Evolutionary conservation across 1,140 invertebrate genomes (phyloP).

Genomic region (Luehdorfia chinensis): DNA sequence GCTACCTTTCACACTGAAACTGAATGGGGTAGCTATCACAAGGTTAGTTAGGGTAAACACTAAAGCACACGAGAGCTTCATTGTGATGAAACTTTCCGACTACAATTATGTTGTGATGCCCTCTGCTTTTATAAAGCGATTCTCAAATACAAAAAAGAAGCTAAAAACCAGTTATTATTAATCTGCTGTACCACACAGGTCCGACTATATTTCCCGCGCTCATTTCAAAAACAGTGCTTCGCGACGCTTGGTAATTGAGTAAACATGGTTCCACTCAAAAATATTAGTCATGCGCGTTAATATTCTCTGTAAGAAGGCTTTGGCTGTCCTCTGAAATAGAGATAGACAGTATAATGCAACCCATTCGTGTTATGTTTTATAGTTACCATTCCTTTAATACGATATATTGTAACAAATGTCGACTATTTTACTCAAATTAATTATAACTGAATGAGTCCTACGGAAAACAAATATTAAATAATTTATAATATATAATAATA

Average conservation of each 20-base stretch:
- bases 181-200: slow-evolving; percentile 49
- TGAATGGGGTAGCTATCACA: slow-evolving; percentile 48
- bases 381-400: no score
- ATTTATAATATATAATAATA: no score
- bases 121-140: slow-evolving; percentile 68
- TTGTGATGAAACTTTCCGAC: slow-evolving; percentile 55
- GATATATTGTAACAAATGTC: no score
- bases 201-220: slow-evolving; percentile 43
- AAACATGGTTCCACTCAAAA: slow-evolving; percentile 28
- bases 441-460: no score
- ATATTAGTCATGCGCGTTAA: slow-evolving; percentile 41
- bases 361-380: no score
- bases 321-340: no score
- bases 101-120: slow-evolving; percentile 49
- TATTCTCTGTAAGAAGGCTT: slow-evolving; percentile 24
- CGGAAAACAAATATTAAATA: no score
- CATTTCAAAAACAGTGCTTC: slow-evolving; percentile 26
- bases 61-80: slow-evolving; percentile 55
- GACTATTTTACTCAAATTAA: no score
- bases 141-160: slow-evolving; percentile 59
- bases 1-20: slow-evolving; percentile 53
- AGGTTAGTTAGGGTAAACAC: slow-evolving; percentile 40
- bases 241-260: slow-evolving; percentile 32
- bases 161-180: slow-evolving; percentile 65
- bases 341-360: no score